Conservation (phyloP, 2,888 invertebrate genomes). For the Chromoteleia sp. region DNA sequence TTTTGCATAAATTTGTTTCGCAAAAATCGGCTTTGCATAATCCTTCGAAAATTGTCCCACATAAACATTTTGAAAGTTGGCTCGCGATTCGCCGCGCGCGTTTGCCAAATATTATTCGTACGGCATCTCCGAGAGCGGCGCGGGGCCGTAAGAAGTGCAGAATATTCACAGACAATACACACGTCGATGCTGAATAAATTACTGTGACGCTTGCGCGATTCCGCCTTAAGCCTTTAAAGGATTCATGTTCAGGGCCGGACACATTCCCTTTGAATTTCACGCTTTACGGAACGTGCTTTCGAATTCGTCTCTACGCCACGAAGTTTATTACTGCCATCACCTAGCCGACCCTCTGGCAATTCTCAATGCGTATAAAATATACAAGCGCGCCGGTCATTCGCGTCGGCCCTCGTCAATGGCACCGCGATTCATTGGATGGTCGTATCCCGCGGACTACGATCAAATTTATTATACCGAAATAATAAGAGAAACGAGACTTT, state of each 20-base stretch:
- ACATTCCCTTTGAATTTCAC: slow-evolving; percentile 82
- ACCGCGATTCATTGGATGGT: slow-evolving; percentile 36
- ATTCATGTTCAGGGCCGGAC: slow-evolving; percentile 76
- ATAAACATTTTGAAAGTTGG: slow-evolving; percentile 3
- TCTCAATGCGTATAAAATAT: slow-evolving; percentile 66
- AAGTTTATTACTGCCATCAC: slow-evolving; percentile 77
- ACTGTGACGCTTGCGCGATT: slow-evolving; percentile 63
- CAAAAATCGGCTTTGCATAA: not conserved
- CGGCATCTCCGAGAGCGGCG: slow-evolving; percentile 15
- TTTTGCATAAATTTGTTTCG: not conserved
- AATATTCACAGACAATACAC: slow-evolving; percentile 67
- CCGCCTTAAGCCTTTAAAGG: slow-evolving; percentile 74
- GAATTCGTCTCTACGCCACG: slow-evolving; percentile 71
- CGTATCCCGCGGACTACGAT: not conserved
- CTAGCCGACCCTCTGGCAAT: slow-evolving; percentile 58
- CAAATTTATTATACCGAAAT: slow-evolving; percentile 25
- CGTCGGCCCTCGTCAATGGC: slow-evolving; percentile 58
- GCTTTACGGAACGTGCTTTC: slow-evolving; percentile 75
- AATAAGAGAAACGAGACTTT: slow-evolving; percentile 12
- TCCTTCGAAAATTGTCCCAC: not conserved
- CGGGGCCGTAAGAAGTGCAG: slow-evolving; percentile 51
- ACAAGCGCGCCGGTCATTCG: slow-evolving; percentile 63
- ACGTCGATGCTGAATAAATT: slow-evolving; percentile 65
- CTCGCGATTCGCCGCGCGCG: slow-evolving; percentile 2
- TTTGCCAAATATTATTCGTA: slow-evolving; percentile 41